Conservation (phyloP, 2,113 vertebrate species). For the Oophaga pumilio region DNA sequence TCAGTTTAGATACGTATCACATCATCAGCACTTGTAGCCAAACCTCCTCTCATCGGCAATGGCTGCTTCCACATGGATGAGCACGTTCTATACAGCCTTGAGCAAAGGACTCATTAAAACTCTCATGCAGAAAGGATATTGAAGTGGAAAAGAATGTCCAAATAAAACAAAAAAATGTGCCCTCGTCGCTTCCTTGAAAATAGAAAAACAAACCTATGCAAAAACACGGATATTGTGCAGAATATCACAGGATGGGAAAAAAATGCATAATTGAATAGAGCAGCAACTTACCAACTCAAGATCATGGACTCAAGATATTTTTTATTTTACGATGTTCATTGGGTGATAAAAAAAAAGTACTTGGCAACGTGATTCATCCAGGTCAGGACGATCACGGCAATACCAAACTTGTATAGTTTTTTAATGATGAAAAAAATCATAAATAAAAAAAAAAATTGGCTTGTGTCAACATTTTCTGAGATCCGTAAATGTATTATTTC, state of each 20-base stretch:
- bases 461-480: too few relatives aligned
- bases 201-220: neutral
- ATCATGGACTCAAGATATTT: too few relatives aligned
- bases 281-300: too few relatives aligned
- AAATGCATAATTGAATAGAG: neutral
- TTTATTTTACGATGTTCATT: too few relatives aligned
- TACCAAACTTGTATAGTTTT: too few relatives aligned
- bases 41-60: slow-evolving; percentile 57
- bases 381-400: too few relatives aligned
- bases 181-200: neutral
- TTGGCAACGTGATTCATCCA: too few relatives aligned
- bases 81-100: slow-evolving; percentile 59
- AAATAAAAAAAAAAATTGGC: too few relatives aligned
- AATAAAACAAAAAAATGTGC: slow-evolving; percentile 37
- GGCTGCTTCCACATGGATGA: slow-evolving; percentile 62
- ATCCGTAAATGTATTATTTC: too few relatives aligned
- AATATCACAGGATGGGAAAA: neutral
- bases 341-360: too few relatives aligned
- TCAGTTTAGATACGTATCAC: slow-evolving; percentile 72
- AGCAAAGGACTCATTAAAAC: slow-evolving; percentile 62
- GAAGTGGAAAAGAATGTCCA: slow-evolving; percentile 58
- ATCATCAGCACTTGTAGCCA: neutral
- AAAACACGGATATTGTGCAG: neutral
- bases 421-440: too few relatives aligned
- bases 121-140: slow-evolving; percentile 59